A percentile compares a stretch with the other conserved stretches of the same genome.
Conservation (phyloP, 2,888 invertebrate species). For the Punctoribates punctum region DNA sequence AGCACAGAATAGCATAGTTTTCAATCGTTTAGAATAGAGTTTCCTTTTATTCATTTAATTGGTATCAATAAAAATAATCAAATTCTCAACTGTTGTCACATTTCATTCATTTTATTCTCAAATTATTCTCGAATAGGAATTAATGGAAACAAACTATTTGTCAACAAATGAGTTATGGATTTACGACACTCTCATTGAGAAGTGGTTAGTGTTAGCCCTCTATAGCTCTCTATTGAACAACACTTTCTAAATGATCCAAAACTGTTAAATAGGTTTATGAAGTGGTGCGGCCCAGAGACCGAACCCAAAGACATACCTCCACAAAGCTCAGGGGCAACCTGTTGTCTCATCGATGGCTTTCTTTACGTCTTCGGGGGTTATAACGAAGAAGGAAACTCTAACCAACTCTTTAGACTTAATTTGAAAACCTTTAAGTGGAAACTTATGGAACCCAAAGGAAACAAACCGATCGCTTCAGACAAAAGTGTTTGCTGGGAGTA, state of each 20-base stretch:
- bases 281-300: conserved; percentile 45
- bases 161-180: conserved; percentile 50
- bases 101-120: too few relatives aligned
- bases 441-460: conserved; percentile 44
- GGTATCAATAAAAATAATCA: not conserved
- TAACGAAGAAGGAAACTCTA: conserved; percentile 49
- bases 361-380: conserved; percentile 53
- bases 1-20: not conserved
- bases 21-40: not conserved
- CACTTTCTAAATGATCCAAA: conserved; percentile 3
- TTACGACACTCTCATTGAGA: conserved; percentile 51
- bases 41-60: not conserved
- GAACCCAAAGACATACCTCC: conserved; percentile 48
- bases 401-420: conserved; percentile 51
- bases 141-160: conserved; percentile 48
- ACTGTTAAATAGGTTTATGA: conserved; percentile 42
- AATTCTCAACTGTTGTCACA: not conserved
- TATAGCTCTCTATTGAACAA: not conserved
- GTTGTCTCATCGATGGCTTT: conserved; percentile 49
- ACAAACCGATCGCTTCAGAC: conserved; percentile 47
- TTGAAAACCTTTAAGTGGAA: conserved; percentile 51
- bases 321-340: conserved; percentile 52
- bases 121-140: conserved; percentile 22
- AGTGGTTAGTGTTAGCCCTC: conserved; percentile 51
- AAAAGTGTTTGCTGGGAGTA: conserved; percentile 49